Evolutionary conservation across 92 coral and sea anemone genomes (phyloP).

Genomic region (Micromussa lordhowensis): DNA sequence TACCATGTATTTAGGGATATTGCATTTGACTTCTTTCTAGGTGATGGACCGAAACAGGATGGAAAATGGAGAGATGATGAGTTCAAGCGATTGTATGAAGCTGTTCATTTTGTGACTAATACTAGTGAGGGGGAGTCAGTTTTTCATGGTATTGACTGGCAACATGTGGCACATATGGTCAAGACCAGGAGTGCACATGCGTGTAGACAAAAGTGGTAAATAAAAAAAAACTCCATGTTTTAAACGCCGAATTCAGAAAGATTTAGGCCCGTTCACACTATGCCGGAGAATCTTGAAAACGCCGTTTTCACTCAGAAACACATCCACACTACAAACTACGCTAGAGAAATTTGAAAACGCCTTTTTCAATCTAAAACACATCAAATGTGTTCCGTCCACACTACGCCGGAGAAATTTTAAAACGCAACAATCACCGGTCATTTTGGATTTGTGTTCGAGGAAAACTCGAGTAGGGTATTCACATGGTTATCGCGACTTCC

Average conservation of each 20-base stretch:
- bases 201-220: conserved; percentile 30
- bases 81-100: background rate
- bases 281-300: too few species aligned
- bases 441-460: too few species aligned
- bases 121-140: conserved; percentile 1
- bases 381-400: too few species aligned
- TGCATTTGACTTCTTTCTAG: background rate
- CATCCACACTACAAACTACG: too few species aligned
- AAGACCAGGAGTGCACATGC: conserved; percentile 6
- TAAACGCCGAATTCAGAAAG: background rate
- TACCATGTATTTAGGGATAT: background rate
- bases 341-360: too few species aligned
- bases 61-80: conserved; percentile 38
- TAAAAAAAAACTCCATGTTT: background rate
- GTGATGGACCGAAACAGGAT: background rate
- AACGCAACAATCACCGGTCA: too few species aligned
- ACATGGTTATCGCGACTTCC: too few species aligned
- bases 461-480: too few species aligned
- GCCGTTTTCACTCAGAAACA: too few species aligned
- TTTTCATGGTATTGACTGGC: conserved; percentile 33
- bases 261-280: too few species aligned
- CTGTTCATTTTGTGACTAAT: conserved; percentile 24
- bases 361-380: too few species aligned
- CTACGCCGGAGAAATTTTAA: too few species aligned
- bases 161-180: conserved; percentile 17